These are phyloP conservation scores for Cantharis rufa DNA, from an alignment of 2,888 invertebrate genomes.

Conservation along the genomic window DNA sequence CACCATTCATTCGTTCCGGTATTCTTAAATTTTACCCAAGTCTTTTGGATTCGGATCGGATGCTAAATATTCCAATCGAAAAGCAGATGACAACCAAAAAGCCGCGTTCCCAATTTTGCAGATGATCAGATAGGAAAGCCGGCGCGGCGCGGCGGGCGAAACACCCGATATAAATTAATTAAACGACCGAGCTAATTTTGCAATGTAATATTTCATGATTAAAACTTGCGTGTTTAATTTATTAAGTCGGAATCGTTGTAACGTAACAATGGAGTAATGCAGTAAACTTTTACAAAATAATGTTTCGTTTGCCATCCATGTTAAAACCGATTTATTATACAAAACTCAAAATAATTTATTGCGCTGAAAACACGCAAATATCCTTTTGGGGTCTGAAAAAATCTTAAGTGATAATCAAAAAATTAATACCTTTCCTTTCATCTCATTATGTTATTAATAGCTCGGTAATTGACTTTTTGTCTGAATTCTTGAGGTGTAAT, in stretches of 20 bases:
- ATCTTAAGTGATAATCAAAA: background rate
- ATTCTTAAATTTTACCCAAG: background rate
- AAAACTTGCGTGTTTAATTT: conserved; percentile 8
- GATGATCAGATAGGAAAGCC: no score
- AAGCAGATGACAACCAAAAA: background rate
- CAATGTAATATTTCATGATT: background rate
- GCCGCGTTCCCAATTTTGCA: no score
- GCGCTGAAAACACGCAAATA: conserved; percentile 42
- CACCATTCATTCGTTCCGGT: conserved; percentile 37
- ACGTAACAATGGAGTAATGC: conserved; percentile 12
- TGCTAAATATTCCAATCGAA: background rate
- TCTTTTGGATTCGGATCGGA: background rate
- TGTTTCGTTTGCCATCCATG: conserved; percentile 46
- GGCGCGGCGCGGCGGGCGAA: background rate
- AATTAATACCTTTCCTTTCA: background rate
- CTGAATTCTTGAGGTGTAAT: background rate
- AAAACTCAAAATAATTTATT: conserved; percentile 46
- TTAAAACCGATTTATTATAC: conserved; percentile 46
- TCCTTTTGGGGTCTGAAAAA: conserved; percentile 14
- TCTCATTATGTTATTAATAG: background rate
- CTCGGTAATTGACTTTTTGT: background rate
- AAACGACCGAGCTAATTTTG: background rate
- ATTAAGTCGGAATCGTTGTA: background rate
- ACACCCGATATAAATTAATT: background rate
- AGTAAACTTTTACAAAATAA: conserved; percentile 35